Evolutionary conservation across 2,888 invertebrate species (phyloP), one percentile per base, ranked within the genome.

Genomic region (Meganola albula): DNA sequence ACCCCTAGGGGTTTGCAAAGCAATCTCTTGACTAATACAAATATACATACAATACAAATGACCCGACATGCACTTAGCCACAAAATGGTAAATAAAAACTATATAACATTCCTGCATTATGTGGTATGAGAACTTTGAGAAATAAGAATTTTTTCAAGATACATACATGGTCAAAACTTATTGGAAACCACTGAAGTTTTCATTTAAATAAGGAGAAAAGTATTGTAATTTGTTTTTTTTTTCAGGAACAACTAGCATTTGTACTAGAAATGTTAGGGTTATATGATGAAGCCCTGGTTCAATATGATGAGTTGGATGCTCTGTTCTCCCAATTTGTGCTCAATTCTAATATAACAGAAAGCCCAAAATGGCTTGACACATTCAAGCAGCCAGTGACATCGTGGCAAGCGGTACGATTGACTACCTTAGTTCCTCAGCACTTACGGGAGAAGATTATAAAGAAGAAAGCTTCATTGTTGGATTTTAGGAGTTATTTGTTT

Each of bases 231-330:
- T 12, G 11, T 16, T 30, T 36, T 40, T 51, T 18, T 42, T 83
- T 86, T 34, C 88, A 97, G 92, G 98, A 98, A 85, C 97, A 98
- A 84, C 87, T 98, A 53, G 98, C 97, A 37, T 94, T 98, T 78
- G 95, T 96, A 46, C 89, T 97, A 58, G 96, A 98, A 88, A 97
- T 97, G 93, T 83, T 98, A 48, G 96, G 96, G 35, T 87, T 98
- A 45, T 92, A 94, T 63, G 96, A 97, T 50, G 98, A 98, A 82
- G 96, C 98, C 8, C 84, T 98, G 50, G 94, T 98, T 33, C 98
- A 98, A 66, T 99, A 98, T 72, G 98, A 98, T 71, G 98, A 98
- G 80, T 86, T 99, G 62, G 98, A 98, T 84, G 98, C 97, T 28
- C 89, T 98, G 52, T 97, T 98, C 74, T 96, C 97, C 1, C 98